These are phyloP conservation scores for Alitta virens DNA, from an alignment of 2,888 invertebrate genomes.

Conservation along the genomic window DNA sequence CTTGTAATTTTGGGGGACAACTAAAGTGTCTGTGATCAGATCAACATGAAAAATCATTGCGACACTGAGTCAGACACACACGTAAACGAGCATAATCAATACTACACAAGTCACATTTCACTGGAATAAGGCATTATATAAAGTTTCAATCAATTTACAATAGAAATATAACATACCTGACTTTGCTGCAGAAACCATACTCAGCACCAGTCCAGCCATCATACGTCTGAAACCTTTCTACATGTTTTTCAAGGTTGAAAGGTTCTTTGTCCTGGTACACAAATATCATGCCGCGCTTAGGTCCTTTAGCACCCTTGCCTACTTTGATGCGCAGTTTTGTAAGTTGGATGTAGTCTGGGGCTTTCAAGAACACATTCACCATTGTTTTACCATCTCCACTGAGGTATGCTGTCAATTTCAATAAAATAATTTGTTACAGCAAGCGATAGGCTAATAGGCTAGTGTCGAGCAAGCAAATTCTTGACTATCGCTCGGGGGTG, in stretches of 20 bases:
- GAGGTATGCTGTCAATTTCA: constrained; percentile 41
- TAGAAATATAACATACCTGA: constrained; percentile 32
- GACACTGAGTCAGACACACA: too few species aligned
- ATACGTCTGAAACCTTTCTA: constrained; percentile 39
- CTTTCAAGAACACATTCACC: constrained; percentile 52
- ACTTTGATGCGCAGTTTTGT: constrained; percentile 50
- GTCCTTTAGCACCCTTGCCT: constrained; percentile 41
- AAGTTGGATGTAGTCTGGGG: constrained; percentile 43
- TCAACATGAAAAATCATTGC: too few species aligned
- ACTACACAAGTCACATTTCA: not conserved
- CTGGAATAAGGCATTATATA: too few species aligned
- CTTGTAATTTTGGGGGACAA: too few species aligned
- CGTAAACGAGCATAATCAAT: too few species aligned
- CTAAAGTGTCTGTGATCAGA: too few species aligned
- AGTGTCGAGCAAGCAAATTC: too few species aligned
- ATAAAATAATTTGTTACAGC: too few species aligned
- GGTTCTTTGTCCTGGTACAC: constrained; percentile 43
- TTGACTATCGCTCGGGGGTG: too few species aligned
- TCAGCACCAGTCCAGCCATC: constrained; percentile 43
- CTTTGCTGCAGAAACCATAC: constrained; percentile 42
- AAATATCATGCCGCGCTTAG: constrained; percentile 48
- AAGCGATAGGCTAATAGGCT: too few species aligned
- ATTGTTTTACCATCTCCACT: constrained; percentile 47
- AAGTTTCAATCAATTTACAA: too few species aligned
- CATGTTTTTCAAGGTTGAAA: constrained; percentile 39